Conservation (phyloP, 2,888 invertebrate genomes). For the Eupithecia exiguata region DNA sequence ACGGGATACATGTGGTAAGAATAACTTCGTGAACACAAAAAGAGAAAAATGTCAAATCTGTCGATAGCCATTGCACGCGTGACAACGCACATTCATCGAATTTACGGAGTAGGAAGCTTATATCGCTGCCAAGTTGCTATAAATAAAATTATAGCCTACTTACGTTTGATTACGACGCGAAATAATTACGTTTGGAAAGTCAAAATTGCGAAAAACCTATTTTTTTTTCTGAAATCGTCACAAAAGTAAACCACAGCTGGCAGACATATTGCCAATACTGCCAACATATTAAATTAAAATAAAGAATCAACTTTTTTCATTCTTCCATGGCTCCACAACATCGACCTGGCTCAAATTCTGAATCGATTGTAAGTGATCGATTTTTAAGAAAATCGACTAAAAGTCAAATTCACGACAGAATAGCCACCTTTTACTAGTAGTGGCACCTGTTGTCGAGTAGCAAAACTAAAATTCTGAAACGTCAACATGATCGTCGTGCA, state of each 20-base stretch:
- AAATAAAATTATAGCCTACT: constrained; percentile 60
- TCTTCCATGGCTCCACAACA: neutral
- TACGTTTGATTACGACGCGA: constrained; percentile 73
- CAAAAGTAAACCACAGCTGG: constrained; percentile 72
- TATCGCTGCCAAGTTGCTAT: constrained; percentile 46
- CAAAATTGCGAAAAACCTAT: constrained; percentile 56
- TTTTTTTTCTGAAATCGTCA: constrained; percentile 69
- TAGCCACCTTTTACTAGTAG: constrained; percentile 18
- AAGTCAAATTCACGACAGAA: constrained; percentile 23
- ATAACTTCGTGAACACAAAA: constrained; percentile 79
- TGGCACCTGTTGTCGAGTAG: constrained; percentile 60
- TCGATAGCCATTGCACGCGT: constrained; percentile 83
- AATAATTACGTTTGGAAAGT: constrained; percentile 54
- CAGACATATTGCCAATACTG: constrained; percentile 77
- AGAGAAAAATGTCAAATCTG: constrained; percentile 82
- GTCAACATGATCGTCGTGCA: constrained; percentile 69
- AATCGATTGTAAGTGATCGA: constrained; percentile 6
- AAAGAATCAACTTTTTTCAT: constrained; percentile 15
- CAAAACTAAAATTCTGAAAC: constrained; percentile 76
- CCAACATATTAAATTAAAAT: constrained; percentile 56
- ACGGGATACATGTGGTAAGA: constrained; percentile 81
- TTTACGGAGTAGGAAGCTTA: constrained; percentile 42
- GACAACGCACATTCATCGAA: constrained; percentile 79
- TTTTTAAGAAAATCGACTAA: constrained; percentile 11
- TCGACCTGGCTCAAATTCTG: neutral